Base-by-base conservation (phyloP, 2,888 invertebrate genomes). In the Chalcis sispes region DNA sequence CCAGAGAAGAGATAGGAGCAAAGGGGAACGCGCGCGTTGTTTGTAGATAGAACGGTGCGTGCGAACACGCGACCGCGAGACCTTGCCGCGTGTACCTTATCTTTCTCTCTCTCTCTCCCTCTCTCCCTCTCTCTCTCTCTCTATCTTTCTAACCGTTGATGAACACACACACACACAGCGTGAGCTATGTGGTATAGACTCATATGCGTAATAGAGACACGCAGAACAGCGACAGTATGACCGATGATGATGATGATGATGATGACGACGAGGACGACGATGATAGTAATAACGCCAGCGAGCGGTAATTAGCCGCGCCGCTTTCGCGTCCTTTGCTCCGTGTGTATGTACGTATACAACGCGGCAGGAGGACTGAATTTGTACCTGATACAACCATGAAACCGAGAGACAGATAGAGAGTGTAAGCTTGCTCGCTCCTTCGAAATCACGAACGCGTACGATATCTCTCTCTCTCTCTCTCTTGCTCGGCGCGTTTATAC, bases 171-270 rank as follows among this genome's bases (percentile, higher is more conserved):
- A n/a, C n/a, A n/a, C n/a, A n/a, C n/a, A n/a, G n/a, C n/a, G n/a
- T n/a, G n/a, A n/a, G n/a, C n/a, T n/a, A n/a, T n/a, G n/a, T n/a
- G n/a, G n/a, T n/a, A n/a, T n/a, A n/a, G n/a, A n/a, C n/a, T n/a
- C n/a, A n/a, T n/a, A n/a, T n/a, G n/a, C n/a, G n/a, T n/a, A n/a
- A n/a, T n/a, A n/a, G n/a, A n/a, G n/a, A n/a, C n/a, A n/a, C 1
- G 36, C 7, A 13, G 23, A 40, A 27, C 42, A 52, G 20, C 50
- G 27, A 52, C 62, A 46, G 59, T 66, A 66, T 74, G 67, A 62
- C 67, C 69, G 69, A 67, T 67, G 67, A 46, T 20, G 67, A 74
- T 62, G 74, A 74, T 46, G 69, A 74, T 62, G 74, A 46, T 54
- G 62, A 48, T 48, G 61, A 62, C 36, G 74, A 74, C n/a, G n/a